These are phyloP conservation scores for Leptopilina syphax DNA, from an alignment of 2,888 invertebrate species.

Conservation along the genomic window DNA sequence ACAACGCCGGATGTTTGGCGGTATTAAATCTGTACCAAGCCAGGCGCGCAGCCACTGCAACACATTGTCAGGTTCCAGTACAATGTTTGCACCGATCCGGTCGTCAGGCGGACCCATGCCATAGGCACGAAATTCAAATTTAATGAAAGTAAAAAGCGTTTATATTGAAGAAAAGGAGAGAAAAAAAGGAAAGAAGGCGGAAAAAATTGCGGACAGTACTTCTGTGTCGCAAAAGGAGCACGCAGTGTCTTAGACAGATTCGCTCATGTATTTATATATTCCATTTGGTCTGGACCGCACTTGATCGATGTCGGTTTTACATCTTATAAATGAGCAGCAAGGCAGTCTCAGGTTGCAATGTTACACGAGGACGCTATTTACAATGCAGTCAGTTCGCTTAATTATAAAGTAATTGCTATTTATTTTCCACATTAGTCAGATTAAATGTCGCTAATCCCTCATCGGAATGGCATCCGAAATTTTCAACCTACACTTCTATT, in stretches of 20 bases:
- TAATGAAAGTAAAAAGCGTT: too few relatives aligned
- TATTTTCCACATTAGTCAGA: conserved; percentile 65
- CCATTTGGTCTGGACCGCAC: conserved; percentile 49
- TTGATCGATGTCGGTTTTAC: conserved; percentile 72
- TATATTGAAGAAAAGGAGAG: not conserved
- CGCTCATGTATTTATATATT: conserved; percentile 32
- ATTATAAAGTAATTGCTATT: conserved; percentile 74
- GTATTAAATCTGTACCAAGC: too few relatives aligned
- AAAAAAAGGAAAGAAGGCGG: conserved; percentile 3
- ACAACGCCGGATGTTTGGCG: too few relatives aligned
- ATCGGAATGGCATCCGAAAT: conserved; percentile 23
- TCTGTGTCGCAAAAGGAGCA: not conserved
- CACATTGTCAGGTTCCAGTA: too few relatives aligned
- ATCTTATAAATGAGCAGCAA: conserved; percentile 71
- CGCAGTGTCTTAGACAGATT: conserved; percentile 9
- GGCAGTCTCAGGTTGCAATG: conserved; percentile 67
- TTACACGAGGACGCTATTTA: conserved; percentile 62
- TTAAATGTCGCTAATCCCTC: conserved; percentile 60
- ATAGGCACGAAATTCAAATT: too few relatives aligned
- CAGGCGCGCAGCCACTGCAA: too few relatives aligned
- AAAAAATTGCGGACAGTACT: not conserved
- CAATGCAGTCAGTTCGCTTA: conserved; percentile 62
- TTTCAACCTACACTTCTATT: not conserved
- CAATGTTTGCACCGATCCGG: too few relatives aligned
- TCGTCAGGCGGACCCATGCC: too few relatives aligned